Conservation (phyloP, 2,888 invertebrate genomes). For the Heliconius ethilla region DNA sequence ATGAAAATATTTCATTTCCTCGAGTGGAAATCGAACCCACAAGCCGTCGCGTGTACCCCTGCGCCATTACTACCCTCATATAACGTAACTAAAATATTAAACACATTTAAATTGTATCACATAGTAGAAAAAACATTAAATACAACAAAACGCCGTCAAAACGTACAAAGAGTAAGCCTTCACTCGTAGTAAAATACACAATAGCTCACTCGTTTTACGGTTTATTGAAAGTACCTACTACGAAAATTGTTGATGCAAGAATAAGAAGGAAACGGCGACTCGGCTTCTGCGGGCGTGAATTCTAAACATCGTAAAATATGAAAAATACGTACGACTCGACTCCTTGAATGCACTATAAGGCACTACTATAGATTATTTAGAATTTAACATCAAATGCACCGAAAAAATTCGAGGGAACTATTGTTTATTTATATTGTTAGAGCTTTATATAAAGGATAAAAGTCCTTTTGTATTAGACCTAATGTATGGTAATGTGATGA, state of each 20-base stretch:
- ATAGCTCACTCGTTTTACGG: constrained; percentile 51
- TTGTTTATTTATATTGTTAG: background rate
- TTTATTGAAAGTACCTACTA: constrained; percentile 50
- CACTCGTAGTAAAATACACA: constrained; percentile 45
- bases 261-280: constrained; percentile 52
- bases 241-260: constrained; percentile 52
- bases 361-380: constrained; percentile 33
- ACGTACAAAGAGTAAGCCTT: constrained; percentile 47
- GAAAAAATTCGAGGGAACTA: constrained; percentile 28
- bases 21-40: too few species aligned
- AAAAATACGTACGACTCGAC: constrained; percentile 48
- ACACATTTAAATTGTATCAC: constrained; percentile 4
- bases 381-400: constrained; percentile 41
- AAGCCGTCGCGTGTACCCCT: too few species aligned
- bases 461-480: background rate
- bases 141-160: constrained; percentile 40
- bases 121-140: constrained; percentile 29
- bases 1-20: too few species aligned
- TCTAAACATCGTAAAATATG: constrained; percentile 78
- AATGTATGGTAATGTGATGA: too few species aligned
- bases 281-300: constrained; percentile 65
- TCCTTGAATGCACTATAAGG: constrained; percentile 6
- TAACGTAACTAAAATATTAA: background rate
- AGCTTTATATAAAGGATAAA: background rate
- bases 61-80: too few species aligned